These are phyloP conservation scores for Prunella himalayana DNA, from an alignment of 2,113 vertebrate genomes.

Conservation along the genomic window DNA sequence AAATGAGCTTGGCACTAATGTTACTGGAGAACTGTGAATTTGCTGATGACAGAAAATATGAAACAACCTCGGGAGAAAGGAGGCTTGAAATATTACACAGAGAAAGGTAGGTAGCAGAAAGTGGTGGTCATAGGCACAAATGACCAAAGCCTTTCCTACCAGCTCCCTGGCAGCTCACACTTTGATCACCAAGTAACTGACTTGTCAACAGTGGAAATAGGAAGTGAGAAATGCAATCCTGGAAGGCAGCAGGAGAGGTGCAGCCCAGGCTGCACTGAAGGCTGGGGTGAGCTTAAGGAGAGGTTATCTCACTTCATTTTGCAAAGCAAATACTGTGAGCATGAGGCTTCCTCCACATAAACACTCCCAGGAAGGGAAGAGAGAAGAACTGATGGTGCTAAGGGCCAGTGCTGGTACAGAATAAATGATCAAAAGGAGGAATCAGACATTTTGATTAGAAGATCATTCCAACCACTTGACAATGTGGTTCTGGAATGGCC, in stretches of 20 bases:
- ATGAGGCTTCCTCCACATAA: not conserved
- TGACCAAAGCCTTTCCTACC: not conserved
- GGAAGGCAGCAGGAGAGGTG: not conserved
- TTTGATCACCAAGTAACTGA: not conserved
- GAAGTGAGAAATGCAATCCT: not conserved
- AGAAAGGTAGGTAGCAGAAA: not conserved
- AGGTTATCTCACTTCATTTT: not conserved
- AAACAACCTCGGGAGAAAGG: not conserved
- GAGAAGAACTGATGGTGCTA: not conserved
- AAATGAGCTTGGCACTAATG: not conserved
- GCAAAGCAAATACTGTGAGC: not conserved
- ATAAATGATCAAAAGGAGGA: not conserved
- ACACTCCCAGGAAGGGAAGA: not conserved
- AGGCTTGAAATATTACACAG: not conserved
- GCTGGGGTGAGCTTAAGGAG: not conserved
- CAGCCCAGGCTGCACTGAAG: not conserved
- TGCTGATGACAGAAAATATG: slow-evolving; percentile 23
- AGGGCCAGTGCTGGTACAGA: not conserved
- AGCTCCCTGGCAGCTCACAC: not conserved
- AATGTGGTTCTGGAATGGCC: not conserved
- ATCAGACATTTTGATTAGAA: not conserved
- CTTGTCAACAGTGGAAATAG: not conserved
- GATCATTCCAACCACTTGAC: not conserved
- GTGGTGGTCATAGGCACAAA: not conserved
- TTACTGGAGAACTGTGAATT: not conserved